Percentiles rank a stretch among this genome's conserved stretches.
Evolutionary conservation across 2,888 invertebrate species (phyloP).

Genomic region (Drosophila multiciliata): DNA sequence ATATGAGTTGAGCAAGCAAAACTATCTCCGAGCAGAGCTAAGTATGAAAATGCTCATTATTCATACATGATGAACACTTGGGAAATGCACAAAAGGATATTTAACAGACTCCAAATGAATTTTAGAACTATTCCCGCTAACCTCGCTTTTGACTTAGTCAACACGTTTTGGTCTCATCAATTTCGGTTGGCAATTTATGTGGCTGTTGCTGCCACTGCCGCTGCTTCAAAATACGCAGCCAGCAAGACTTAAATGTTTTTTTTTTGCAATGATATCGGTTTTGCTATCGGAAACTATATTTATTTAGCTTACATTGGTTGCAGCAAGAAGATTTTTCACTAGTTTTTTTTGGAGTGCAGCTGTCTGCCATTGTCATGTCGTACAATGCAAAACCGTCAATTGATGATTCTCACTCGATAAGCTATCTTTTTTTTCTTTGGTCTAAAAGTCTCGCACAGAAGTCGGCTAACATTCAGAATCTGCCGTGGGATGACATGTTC

Average conservation of each 20-base stretch:
- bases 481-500: slow-evolving; percentile 36
- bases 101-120: neutral
- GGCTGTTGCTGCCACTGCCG: slow-evolving; percentile 64
- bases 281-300: slow-evolving; percentile 34
- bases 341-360: neutral
- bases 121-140: neutral
- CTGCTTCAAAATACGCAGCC: slow-evolving; percentile 50
- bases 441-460: neutral
- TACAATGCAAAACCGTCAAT: slow-evolving; percentile 60
- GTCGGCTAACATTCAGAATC: slow-evolving; percentile 6
- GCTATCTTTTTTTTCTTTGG: slow-evolving; percentile 22
- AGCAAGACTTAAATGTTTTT: slow-evolving; percentile 53
- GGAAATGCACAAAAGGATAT: neutral
- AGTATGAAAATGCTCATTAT: neutral
- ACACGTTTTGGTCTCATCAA: slow-evolving; percentile 60
- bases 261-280: slow-evolving; percentile 53
- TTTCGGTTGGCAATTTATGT: slow-evolving; percentile 57
- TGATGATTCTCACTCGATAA: slow-evolving; percentile 62
- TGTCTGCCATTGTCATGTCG: slow-evolving; percentile 63
- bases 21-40: neutral
- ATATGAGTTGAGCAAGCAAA: neutral
- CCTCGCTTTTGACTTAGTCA: slow-evolving; percentile 26
- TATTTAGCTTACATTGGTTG: slow-evolving; percentile 51
- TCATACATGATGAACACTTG: neutral
- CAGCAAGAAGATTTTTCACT: slow-evolving; percentile 2